Percentiles rank a stretch among this genome's conserved stretches.
These are phyloP conservation scores for Psittacula derbiana DNA, from an alignment of 2,797 vertebrate species.

Conservation along the genomic window DNA sequence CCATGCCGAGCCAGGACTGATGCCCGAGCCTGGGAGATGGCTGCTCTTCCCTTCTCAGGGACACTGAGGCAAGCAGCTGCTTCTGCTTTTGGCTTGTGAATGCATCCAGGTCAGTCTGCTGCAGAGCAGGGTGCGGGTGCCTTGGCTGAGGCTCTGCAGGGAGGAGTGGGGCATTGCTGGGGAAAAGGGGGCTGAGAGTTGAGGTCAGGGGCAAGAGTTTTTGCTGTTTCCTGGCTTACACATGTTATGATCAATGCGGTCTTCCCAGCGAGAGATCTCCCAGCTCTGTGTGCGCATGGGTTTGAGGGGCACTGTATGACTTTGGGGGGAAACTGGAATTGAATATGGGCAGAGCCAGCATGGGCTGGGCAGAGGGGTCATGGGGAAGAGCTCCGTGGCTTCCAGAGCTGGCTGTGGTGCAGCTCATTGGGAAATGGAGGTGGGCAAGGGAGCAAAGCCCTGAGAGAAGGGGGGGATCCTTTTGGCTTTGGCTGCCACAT, in stretches of 20 bases:
- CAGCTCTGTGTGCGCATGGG: rapidly evolving
- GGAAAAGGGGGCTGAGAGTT: background rate
- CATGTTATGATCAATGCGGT: rapidly evolving
- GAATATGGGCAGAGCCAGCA: rapidly evolving
- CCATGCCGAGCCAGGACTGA: background rate
- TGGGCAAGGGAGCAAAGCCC: background rate
- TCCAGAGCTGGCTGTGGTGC: too few species aligned
- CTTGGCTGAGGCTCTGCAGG: background rate
- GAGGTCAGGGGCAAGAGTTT: rapidly evolving
- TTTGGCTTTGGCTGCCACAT: rapidly evolving
- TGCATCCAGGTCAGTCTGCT: rapidly evolving
- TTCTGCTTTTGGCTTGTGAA: background rate
- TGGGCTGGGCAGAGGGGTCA: background rate
- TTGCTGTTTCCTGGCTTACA: background rate
- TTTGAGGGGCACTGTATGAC: rapidly evolving
- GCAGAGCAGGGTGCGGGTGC: background rate
- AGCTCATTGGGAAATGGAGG: background rate
- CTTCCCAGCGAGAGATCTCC: background rate
- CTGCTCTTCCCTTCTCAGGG: background rate
- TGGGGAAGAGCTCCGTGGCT: background rate
- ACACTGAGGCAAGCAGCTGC: rapidly evolving
- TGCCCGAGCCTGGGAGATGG: rapidly evolving
- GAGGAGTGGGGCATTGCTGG: background rate
- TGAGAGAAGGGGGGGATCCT: rapidly evolving
- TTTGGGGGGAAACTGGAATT: background rate